Evolutionary conservation across 1,140 invertebrate genomes (phyloP), one percentile per base, ranked within the genome.

Genomic region (Carcinoscorpius rotundicauda): DNA sequence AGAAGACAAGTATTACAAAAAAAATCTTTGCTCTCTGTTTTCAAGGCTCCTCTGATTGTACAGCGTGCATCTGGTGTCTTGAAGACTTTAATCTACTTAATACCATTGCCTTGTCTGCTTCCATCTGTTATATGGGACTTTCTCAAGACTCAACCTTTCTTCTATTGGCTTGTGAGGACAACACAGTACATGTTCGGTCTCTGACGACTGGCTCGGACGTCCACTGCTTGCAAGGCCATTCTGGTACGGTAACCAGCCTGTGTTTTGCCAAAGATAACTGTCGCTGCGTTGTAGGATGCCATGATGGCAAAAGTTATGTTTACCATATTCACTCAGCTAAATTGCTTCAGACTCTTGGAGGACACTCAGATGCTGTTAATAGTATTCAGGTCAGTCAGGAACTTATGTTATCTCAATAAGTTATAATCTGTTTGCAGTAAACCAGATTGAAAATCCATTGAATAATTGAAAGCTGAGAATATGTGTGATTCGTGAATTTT

Each of bases 71-170:
- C 0, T 92, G 89, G 89, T 87, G 85, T 50, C 77, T 91, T 52
- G 88, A 90, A 65, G 86, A 84, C 69, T 91, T 87, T 71, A 82
- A 81, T 8, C 74, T 91, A 6, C 79, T 93, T 3, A 91, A 89
- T 73, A 87, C 83, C 4, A 88, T 92, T 49, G 74, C 76, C 1
- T 76, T 87, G 56, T 78, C 78, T 4, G 80, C 79, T 0, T 83
- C 88, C 0, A 82, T 93, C 50, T 78, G 82, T n/a, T 83, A 83
- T 69, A 84, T 91, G 71, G 85, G 86, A 60, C 82, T 91, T 6
- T 90, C 89, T 0, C 81, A 82, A 52, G 88, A 93, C 73, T 89
- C 87, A 4, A 87, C 90, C 3, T 93, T 92, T 73, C 77, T 93
- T 5, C 73, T 91, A 53, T 84, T 86, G 5, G 82, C 85, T 57